Conservation (phyloP, 2,888 invertebrate species). For the Bhutanitis thaidina region DNA sequence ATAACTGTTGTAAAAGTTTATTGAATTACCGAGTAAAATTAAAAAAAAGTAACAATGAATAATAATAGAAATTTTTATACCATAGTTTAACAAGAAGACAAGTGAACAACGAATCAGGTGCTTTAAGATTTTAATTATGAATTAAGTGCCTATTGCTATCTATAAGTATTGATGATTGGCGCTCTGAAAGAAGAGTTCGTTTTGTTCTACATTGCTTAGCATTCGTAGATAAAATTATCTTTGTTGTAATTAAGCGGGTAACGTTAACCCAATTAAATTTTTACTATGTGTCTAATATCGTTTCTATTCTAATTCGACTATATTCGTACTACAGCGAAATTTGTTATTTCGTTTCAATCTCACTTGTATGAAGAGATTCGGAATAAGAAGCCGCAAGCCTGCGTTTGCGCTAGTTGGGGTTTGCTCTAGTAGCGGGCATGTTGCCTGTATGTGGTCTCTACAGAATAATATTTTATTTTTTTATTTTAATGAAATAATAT, state of each 20-base stretch:
- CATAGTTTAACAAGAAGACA: too few species aligned
- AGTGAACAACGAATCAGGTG: too few species aligned
- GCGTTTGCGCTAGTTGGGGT: conserved; percentile 32
- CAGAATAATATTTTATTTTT: conserved; percentile 5
- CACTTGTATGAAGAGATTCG: conserved; percentile 1
- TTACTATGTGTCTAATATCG: conserved; percentile 8
- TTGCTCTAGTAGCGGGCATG: conserved; percentile 35
- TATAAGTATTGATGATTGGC: background rate
- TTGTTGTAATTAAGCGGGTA: conserved; percentile 10
- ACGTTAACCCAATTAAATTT: conserved; percentile 26
- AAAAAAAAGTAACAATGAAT: too few species aligned
- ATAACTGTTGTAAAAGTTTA: too few species aligned
- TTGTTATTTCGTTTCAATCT: conserved; percentile 1
- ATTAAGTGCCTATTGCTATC: too few species aligned
- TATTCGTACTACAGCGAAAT: background rate
- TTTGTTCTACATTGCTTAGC: conserved; percentile 19
- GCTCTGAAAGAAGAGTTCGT: background rate
- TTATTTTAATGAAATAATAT: conserved; percentile 8
- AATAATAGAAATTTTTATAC: too few species aligned
- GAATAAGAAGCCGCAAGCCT: conserved; percentile 4
- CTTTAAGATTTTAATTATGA: too few species aligned
- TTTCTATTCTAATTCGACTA: conserved; percentile 11
- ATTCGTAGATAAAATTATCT: conserved; percentile 24
- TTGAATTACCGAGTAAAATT: too few species aligned
- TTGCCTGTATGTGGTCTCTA: conserved; percentile 26